phyloP scores from a whole-genome alignment of 2,888 invertebrate genomes.

The Lamellibrachia columna region DNA sequence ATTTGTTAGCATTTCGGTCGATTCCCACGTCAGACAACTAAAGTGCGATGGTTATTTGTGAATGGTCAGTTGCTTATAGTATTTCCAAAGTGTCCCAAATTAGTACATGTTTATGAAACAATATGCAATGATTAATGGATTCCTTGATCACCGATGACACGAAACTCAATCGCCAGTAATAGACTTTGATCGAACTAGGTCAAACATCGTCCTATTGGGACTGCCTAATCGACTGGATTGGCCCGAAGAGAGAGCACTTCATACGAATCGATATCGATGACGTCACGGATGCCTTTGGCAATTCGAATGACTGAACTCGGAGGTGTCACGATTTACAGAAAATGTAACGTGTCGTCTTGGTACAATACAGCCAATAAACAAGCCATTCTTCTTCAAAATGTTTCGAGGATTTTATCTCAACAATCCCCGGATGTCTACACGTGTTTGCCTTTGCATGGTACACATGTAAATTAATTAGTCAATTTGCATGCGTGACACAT shows the following conservation, averaged over 20 bases:
- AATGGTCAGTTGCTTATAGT: background rate
- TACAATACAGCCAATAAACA: too few relatives aligned
- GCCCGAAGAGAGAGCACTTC: background rate
- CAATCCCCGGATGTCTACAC: too few relatives aligned
- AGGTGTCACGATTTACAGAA: background rate
- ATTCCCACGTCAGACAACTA: too few relatives aligned
- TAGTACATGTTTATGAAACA: background rate
- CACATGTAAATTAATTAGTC: too few relatives aligned
- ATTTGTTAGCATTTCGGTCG: too few relatives aligned
- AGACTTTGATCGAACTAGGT: background rate
- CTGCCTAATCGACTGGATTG: background rate
- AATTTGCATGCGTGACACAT: too few relatives aligned
- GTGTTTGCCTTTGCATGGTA: too few relatives aligned
- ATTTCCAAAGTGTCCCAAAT: background rate
- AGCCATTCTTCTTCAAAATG: too few relatives aligned
- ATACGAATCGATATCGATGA: background rate
- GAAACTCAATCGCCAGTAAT: background rate
- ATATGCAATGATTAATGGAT: background rate
- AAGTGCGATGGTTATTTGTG: too few relatives aligned
- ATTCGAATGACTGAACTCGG: background rate
- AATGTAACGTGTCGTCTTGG: background rate
- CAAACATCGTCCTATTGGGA: background rate
- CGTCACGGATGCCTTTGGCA: background rate
- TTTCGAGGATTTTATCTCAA: too few relatives aligned
- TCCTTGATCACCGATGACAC: background rate